phyloP scores from a whole-genome alignment of 2,888 invertebrate genomes.

The Exephanes ischioxanthus region DNA sequence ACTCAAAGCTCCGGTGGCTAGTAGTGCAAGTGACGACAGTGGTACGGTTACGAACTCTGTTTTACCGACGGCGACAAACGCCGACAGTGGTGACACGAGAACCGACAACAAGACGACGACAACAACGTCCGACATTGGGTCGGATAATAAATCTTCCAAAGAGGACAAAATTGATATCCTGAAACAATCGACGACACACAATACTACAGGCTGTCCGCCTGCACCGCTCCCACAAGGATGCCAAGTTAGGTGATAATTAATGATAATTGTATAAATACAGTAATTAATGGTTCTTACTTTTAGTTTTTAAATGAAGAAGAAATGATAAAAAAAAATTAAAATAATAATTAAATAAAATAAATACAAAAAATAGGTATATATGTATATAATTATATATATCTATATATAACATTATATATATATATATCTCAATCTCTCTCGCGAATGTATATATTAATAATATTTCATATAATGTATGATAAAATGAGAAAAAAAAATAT shows the following conservation, averaged over 20 bases:
- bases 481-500: constrained; percentile 54
- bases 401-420: constrained; percentile 21
- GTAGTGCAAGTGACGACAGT: constrained; percentile 70
- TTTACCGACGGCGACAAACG: constrained; percentile 53
- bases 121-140: constrained; percentile 65
- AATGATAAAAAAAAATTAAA: constrained; percentile 62
- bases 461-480: constrained; percentile 74
- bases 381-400: constrained; percentile 67
- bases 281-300: constrained; percentile 77
- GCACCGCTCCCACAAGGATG: constrained; percentile 92
- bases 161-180: constrained; percentile 70
- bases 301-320: constrained; percentile 68
- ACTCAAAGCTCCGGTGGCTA: constrained; percentile 82
- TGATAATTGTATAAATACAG: constrained; percentile 85
- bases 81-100: constrained; percentile 72
- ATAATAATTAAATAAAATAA: constrained; percentile 55
- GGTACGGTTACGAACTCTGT: constrained; percentile 64
- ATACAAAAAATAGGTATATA: constrained; percentile 70
- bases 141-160: constrained; percentile 76
- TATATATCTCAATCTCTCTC: constrained; percentile 45
- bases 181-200: constrained; percentile 71
- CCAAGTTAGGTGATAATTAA: constrained; percentile 95
- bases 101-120: constrained; percentile 66
- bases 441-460: constrained; percentile 72
- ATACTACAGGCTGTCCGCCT: constrained; percentile 84